Percentiles rank a stretch among this genome's conserved stretches.
phyloP scores from a whole-genome alignment of 1,140 invertebrate species.

The Cherax destructor region DNA sequence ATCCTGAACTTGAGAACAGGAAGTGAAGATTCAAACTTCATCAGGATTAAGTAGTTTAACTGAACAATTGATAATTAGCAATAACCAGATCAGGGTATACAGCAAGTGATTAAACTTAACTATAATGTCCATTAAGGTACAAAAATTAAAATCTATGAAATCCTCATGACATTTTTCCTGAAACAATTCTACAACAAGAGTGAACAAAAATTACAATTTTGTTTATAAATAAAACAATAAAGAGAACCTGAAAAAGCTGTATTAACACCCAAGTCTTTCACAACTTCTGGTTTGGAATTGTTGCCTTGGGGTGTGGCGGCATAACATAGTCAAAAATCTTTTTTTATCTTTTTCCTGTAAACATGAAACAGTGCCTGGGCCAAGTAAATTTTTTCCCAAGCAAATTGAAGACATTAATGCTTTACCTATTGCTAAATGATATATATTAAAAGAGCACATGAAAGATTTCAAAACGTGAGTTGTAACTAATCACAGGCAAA shows the following conservation, averaged over 20 bases:
- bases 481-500: constrained; percentile 69
- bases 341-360: constrained; percentile 1
- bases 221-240: constrained; percentile 21
- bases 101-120: constrained; percentile 31
- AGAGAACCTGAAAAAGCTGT: constrained; percentile 20
- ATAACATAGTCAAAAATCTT: background rate
- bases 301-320: background rate
- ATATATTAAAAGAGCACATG: constrained; percentile 65
- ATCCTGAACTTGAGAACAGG: constrained; percentile 14
- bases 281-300: constrained; percentile 15
- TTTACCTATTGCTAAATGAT: constrained; percentile 62
- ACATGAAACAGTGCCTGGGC: constrained; percentile 14
- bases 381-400: constrained; percentile 27
- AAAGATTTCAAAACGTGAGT: constrained; percentile 59
- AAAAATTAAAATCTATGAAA: constrained; percentile 19
- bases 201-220: background rate
- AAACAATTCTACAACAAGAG: constrained; percentile 41
- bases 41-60: background rate
- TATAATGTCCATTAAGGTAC: constrained; percentile 9
- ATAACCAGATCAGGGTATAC: constrained; percentile 25
- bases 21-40: constrained; percentile 9
- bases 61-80: background rate
- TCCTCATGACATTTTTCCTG: background rate
- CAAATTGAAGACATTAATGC: constrained; percentile 31
- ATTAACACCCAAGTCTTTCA: constrained; percentile 21